These are phyloP conservation scores for Aphelocoma californica DNA, from an alignment of 2,797 vertebrate species.

Conservation along the genomic window DNA sequence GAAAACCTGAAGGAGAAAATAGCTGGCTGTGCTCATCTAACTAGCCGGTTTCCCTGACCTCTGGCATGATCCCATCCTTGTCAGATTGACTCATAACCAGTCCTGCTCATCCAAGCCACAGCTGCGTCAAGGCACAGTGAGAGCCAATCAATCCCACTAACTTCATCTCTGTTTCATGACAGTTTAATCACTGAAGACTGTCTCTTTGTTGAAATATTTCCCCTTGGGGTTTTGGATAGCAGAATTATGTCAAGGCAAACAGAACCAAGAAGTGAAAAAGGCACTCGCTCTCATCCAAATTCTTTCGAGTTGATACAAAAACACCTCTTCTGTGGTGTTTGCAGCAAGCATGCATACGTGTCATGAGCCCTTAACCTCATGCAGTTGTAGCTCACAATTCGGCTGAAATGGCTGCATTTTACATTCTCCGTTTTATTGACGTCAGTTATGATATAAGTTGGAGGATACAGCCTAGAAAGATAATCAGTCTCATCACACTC, in stretches of 20 bases:
- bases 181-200: conserved; percentile 30
- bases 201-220: conserved; percentile 30
- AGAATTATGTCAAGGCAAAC: background rate
- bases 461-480: background rate
- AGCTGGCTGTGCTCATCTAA: background rate
- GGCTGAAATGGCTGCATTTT: background rate
- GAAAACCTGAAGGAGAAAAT: background rate
- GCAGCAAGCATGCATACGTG: background rate
- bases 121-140: conserved; percentile 16
- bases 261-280: conserved; percentile 17
- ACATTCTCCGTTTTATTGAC: background rate
- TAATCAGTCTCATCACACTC: background rate
- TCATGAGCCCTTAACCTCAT: background rate
- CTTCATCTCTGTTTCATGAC: conserved; percentile 1
- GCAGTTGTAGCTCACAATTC: background rate
- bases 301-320: background rate
- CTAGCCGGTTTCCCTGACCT: background rate
- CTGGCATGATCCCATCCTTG: background rate
- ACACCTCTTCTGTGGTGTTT: background rate
- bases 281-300: background rate
- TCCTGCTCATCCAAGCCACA: conserved; percentile 40
- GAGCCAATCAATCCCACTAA: background rate
- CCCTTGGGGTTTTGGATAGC: background rate
- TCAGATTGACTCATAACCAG: conserved; percentile 40
- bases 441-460: background rate